Percentiles rank a stretch among this genome's conserved stretches.
Conservation (phyloP, 2,888 invertebrate species). For the Cantharis nigra region DNA sequence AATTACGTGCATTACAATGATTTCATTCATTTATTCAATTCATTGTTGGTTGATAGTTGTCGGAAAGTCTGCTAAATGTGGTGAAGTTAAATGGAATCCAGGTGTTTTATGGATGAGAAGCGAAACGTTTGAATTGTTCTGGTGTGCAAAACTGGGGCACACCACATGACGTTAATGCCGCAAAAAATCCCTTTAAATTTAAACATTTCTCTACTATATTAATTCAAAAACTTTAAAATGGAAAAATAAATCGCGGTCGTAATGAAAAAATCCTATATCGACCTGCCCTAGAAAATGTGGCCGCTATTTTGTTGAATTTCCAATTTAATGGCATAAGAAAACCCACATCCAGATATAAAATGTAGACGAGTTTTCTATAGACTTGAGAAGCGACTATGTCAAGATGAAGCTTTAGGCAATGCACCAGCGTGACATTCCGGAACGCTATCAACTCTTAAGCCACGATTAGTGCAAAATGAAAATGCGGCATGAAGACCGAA, state of each 20-base stretch:
- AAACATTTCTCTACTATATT: background rate
- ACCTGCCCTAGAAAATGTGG: background rate
- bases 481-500: slow-evolving; percentile 2
- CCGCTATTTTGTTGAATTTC: background rate
- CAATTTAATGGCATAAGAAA: background rate
- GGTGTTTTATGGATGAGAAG: slow-evolving; percentile 22
- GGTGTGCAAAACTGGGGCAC: slow-evolving; percentile 2
- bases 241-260: background rate
- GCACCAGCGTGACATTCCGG: slow-evolving; percentile 9
- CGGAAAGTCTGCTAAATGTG: slow-evolving; percentile 20
- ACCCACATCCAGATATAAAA: background rate
- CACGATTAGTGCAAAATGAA: slow-evolving; percentile 8
- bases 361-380: background rate
- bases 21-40: slow-evolving; percentile 23
- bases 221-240: background rate
- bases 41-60: slow-evolving; percentile 8
- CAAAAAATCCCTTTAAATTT: background rate
- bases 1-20: slow-evolving; percentile 21
- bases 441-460: slow-evolving; percentile 1
- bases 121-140: slow-evolving; percentile 4
- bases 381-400: slow-evolving; percentile 5
- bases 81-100: slow-evolving; percentile 14
- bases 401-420: slow-evolving; percentile 6
- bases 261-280: background rate
- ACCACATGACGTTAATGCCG: background rate